Evolutionary conservation across 2,113 vertebrate genomes (phyloP), one percentile per base, ranked within the genome.

Genomic region (Nerophis ophidion): DNA sequence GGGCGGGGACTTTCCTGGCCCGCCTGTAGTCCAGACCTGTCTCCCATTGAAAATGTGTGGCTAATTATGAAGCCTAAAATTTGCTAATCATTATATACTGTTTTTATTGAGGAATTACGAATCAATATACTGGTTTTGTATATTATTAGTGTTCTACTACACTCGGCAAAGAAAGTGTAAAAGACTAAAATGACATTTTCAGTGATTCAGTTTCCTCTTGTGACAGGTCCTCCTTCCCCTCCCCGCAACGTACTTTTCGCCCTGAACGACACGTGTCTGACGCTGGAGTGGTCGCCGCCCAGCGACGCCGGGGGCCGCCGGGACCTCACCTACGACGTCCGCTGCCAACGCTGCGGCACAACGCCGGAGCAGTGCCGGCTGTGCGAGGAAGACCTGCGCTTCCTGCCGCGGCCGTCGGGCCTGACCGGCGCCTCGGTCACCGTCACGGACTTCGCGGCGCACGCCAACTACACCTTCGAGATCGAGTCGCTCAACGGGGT

Each of bases 391-490:
- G 94, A 94, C 16, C 90, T 98, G 4, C 94, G 95, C 17, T 98
- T 96, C 76, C 63, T 97, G 36, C 95, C 95, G 0, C 77, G 92
- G 38, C 92, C 93, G 0, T 83, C 90, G 1, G 94, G 95, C 49
- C 91, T 98, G 62, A 91, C 71, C 86, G 94, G 95, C 68, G 88
- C 77, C 65, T 94, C 92, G 0, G 95, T 98, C 45, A 90, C 91
- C 0, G 91, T 97, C 45, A 84, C 89, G 48, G 95, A 97, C 84
- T 96, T 98, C 68, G 88, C 93, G 6, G 86, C 94, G 0, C 93
- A 98, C 1, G 92, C 86, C 76, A 98, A 98, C 90, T 98, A 98
- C 82, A 98, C 95, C 68, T 98, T 98, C 40, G 94, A 97, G 90
- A 95, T 98, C 0, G 92, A 97, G 83, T 94, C 93, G 46, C 89